Base-by-base conservation (phyloP, 2,888 invertebrate genomes). In the Megamerina dolium region DNA sequence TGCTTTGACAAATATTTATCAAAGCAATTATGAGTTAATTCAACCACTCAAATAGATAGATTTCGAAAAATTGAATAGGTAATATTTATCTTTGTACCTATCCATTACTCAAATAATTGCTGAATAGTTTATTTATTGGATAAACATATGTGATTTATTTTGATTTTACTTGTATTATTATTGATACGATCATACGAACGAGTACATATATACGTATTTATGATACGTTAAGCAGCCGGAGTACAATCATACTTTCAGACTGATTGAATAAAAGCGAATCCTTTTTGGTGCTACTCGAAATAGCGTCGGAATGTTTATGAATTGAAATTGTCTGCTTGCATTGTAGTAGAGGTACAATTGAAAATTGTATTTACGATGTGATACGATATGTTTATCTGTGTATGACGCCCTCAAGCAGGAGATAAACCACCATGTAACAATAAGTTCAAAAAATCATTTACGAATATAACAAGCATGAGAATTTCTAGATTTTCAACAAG, bases 1-100 rank as follows among this genome's bases (percentile, higher is more conserved):
- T n/a, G n/a, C n/a, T n/a, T n/a, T 47, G 48, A 52, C 46, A 52
- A 55, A 46, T 42, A 33, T 48, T 50, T 48, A 43, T 19, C 43
- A 9, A 45, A 54, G 43, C 51, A 53, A 54, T 52, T 54, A 50
- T 45, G 43, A 35, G 38, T 51, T 51, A 48, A 49, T 43, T 48
- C 52, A 53, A 44, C 41, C 50, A 44, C 34, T 36, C 29, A 46
- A 43, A 31, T 23, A 26, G 13, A 19, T 32, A 10, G 10, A 23
- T 23, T 23, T 23, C 23, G 6, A 6, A 23, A 23, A n/a, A 34
- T 41, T 41, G 26, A 41, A 16, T 32, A 39, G 32, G 32, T 33
- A 27, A 27, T 34, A 34, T 41, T 26, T 20, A 30, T 16, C 16
- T 36, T 41, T 30, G 23, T 43, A 12, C 26, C 14, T 30, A 31